Evolutionary conservation across 2,888 invertebrate genomes (phyloP).

Genomic region (Agrotis exclamationis): DNA sequence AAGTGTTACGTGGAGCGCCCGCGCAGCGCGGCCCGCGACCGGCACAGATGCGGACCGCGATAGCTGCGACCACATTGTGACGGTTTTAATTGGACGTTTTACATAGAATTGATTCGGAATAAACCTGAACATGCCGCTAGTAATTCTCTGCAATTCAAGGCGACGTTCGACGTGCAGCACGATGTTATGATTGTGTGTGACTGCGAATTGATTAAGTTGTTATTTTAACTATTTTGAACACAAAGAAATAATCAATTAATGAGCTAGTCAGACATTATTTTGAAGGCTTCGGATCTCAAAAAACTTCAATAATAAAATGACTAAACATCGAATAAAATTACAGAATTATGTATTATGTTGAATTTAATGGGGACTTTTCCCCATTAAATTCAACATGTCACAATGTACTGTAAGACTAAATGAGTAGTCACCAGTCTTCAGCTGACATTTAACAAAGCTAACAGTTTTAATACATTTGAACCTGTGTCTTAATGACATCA

Average conservation of each 20-base stretch:
- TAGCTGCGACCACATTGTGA: conserved; percentile 69
- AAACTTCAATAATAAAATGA: conserved; percentile 9
- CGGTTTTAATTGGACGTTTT: conserved; percentile 81
- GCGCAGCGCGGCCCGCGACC: conserved; percentile 40
- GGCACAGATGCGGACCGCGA: conserved; percentile 58
- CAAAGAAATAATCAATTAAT: conserved; percentile 35
- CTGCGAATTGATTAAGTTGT: conserved; percentile 43
- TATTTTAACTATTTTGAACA: conserved; percentile 46
- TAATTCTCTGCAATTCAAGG: conserved; percentile 59
- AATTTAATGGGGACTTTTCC: no score
- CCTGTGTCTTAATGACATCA: conserved; percentile 8
- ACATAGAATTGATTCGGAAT: conserved; percentile 68
- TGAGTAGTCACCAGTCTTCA: conserved; percentile 5
- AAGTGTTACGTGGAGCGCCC: conserved; percentile 44
- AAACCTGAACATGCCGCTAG: conserved; percentile 58
- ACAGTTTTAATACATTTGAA: conserved; percentile 17
- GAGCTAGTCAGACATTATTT: conserved; percentile 9
- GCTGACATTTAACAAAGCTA: conserved; percentile 23
- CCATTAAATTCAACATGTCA: no score
- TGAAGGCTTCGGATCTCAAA: conserved; percentile 12
- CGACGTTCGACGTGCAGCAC: conserved; percentile 54
- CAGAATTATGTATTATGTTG: no score
- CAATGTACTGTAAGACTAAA: background rate
- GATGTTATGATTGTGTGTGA: conserved; percentile 49
- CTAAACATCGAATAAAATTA: background rate